Evolutionary conservation across 2,888 invertebrate species (phyloP).

Genomic region (Isoperla grammatica): DNA sequence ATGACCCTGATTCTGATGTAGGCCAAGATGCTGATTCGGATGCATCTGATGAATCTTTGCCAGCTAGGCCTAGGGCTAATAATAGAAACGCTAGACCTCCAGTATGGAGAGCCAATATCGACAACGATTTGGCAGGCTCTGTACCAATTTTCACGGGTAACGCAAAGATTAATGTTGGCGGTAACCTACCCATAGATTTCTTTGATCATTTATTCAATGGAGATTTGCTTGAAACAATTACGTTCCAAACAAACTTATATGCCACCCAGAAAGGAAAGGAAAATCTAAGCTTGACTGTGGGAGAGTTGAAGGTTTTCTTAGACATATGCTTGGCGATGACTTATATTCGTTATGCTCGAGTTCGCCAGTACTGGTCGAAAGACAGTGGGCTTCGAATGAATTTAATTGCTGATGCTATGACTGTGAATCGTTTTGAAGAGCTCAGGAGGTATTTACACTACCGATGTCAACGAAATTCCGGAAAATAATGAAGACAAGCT

Average conservation of each 20-base stretch:
- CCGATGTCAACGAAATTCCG: constrained; percentile 23
- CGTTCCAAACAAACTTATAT: constrained; percentile 21
- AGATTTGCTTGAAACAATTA: constrained; percentile 22
- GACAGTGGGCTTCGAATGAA: constrained; percentile 21
- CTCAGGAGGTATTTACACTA: constrained; percentile 27
- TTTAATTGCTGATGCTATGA: constrained; percentile 27
- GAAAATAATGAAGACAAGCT: constrained; percentile 26
- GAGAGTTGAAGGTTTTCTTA: constrained; percentile 28
- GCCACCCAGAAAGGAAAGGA: constrained; percentile 22
- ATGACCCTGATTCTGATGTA: no score
- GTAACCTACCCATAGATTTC: constrained; percentile 19
- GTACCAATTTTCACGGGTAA: neutral
- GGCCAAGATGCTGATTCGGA: no score
- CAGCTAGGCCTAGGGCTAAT: no score
- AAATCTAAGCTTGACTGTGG: neutral
- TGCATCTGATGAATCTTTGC: no score
- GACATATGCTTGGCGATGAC: constrained; percentile 28
- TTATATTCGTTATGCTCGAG: constrained; percentile 24
- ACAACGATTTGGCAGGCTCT: neutral
- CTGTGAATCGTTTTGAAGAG: constrained; percentile 29
- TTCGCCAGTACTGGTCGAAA: constrained; percentile 25
- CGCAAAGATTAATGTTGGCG: neutral
- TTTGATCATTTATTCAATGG: constrained; percentile 26
- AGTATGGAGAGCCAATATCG: no score
- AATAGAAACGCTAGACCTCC: no score